A percentile compares a stretch with the other conserved stretches of the same genome.
Conservation (phyloP, 2,888 invertebrate genomes). For the Pachymerium ferrugineum region DNA sequence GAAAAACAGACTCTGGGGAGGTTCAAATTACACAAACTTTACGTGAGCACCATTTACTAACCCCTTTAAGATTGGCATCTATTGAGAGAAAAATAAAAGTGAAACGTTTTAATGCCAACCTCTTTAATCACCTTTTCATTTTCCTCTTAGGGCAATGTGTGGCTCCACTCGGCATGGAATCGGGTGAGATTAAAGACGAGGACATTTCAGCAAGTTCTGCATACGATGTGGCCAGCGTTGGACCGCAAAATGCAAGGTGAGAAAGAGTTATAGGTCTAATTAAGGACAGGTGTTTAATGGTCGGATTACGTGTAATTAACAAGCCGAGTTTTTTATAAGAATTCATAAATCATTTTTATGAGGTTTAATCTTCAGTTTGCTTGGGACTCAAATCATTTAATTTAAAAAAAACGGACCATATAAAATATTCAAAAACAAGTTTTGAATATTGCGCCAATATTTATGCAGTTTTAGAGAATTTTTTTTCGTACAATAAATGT, state of each 20-base stretch:
- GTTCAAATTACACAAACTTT: slow-evolving; percentile 8
- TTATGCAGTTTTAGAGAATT: too few relatives aligned
- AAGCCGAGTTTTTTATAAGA: too few relatives aligned
- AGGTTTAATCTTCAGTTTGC: background rate
- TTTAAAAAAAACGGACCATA: background rate
- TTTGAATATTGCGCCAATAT: too few relatives aligned
- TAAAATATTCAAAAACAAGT: background rate
- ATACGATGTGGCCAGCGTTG: slow-evolving; percentile 76
- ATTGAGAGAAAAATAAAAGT: background rate
- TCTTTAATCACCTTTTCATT: background rate
- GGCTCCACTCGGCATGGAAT: slow-evolving; percentile 79
- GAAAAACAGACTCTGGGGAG: slow-evolving; percentile 7
- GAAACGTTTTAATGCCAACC: too few relatives aligned
- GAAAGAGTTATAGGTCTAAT: slow-evolving; percentile 38
- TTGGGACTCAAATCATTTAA: background rate
- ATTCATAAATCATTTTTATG: background rate
- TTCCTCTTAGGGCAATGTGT: slow-evolving; percentile 69
- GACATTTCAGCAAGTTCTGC: slow-evolving; percentile 80
- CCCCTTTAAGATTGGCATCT: background rate
- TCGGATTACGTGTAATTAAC: background rate
- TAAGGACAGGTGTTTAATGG: background rate
- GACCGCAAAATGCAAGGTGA: slow-evolving; percentile 79
- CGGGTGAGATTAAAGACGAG: slow-evolving; percentile 68
- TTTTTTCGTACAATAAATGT: too few relatives aligned
- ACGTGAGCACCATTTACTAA: background rate